phyloP scores from a whole-genome alignment of 2,888 invertebrate species.

The Ellobium chinense region DNA sequence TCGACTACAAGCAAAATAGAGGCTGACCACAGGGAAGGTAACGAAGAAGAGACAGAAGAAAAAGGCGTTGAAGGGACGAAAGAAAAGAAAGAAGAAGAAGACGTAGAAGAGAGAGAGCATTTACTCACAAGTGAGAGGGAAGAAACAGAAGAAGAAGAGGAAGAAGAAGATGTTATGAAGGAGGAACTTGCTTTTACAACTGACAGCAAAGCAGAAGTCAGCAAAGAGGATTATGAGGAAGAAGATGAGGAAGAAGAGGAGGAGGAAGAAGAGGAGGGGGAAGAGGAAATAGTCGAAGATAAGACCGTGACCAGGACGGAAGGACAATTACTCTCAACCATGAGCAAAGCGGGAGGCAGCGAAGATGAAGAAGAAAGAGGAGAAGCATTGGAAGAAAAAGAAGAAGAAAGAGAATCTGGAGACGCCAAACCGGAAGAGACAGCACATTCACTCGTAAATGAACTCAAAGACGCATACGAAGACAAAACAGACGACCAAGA shows the following conservation, averaged over 20 bases:
- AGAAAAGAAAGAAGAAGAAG: constrained; percentile 6
- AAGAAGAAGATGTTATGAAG: background rate
- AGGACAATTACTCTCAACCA: too few relatives aligned
- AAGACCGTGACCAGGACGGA: background rate
- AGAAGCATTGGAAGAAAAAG: background rate
- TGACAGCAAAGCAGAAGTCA: background rate
- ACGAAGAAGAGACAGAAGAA: background rate
- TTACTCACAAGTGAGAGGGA: background rate
- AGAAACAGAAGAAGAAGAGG: background rate
- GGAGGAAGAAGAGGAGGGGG: background rate
- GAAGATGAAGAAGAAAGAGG: background rate
- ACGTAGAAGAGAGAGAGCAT: background rate
- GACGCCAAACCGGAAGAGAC: background rate
- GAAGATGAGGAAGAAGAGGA: background rate
- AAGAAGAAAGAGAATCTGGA: background rate
- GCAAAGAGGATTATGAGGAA: background rate
- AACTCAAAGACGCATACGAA: background rate
- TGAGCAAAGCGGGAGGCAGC: too few relatives aligned
- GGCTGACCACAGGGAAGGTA: background rate
- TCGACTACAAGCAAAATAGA: background rate
- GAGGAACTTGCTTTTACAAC: background rate
- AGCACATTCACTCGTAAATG: background rate
- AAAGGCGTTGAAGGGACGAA: background rate
- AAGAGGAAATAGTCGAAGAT: background rate
- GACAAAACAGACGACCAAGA: too few relatives aligned